Conservation (phyloP, 2,888 invertebrate genomes). For the Morinoia aosen region DNA sequence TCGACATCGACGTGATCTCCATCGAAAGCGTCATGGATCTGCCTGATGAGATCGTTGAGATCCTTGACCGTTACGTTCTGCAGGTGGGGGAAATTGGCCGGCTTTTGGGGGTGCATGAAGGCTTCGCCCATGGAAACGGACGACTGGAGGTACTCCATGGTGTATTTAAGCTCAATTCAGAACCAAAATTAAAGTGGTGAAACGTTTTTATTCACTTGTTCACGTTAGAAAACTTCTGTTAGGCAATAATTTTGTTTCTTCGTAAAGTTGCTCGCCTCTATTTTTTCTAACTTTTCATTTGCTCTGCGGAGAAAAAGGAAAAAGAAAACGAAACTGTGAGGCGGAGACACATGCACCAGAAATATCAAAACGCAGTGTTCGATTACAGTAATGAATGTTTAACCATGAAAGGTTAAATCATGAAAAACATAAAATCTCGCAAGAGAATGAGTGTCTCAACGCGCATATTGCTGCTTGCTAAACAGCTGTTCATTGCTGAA, state of each 20-base stretch:
- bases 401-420: too few species aligned
- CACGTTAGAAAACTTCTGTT: neutral
- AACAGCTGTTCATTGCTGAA: too few species aligned
- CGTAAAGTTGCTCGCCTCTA: neutral
- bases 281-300: neutral
- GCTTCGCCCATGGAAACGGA: neutral
- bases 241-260: neutral
- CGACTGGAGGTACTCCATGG: neutral
- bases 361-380: too few species aligned
- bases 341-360: neutral
- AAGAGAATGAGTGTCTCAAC: too few species aligned
- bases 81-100: neutral
- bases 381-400: too few species aligned
- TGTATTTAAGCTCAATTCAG: neutral
- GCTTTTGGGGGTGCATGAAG: neutral
- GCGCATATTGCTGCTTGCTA: too few species aligned
- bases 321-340: neutral
- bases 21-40: constrained; percentile 84
- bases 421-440: too few species aligned
- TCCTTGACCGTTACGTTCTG: constrained; percentile 54
- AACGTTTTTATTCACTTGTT: neutral
- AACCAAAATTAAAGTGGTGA: neutral
- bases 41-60: constrained; percentile 72
- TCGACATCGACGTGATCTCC: constrained; percentile 90
- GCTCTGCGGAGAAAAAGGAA: neutral